Evolutionary conservation across 1,140 invertebrate species (phyloP), one percentile per base, ranked within the genome.

Genomic region (Euborellia annulipes): DNA sequence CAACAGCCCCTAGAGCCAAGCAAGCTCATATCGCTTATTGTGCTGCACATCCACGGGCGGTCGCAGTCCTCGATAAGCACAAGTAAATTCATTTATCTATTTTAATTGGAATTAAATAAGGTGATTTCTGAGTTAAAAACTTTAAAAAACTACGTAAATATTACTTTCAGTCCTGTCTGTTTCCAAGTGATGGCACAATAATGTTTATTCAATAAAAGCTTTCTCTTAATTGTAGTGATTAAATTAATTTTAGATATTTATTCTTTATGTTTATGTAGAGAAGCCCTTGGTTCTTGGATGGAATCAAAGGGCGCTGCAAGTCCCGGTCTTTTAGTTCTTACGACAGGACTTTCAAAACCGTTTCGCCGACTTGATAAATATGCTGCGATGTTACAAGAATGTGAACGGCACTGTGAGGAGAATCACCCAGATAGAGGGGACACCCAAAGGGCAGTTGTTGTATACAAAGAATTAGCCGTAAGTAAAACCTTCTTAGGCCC

Each of bases 311-410:
- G 86, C 18, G 84, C 85, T 1, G 73, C 79, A 18, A 72, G 74
- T 45, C 85, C 87, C 14, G 89, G 89, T 34, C 71, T 94, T 40
- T 69, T 96, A 54, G 82, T 89, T 8, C 65, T 97, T 20, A 94
- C 92, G 3, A 86, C 88, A 11, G 87, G 85, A 1, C 67, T 98
- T 8, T 95, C 90, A 50, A 89, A 89, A 65, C 90, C 93, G 4
- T 98, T 98, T 62, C 74, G 91, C 41, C 76, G 93, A 46, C 65
- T 98, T 22, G 90, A 97, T 54, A 95, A 94, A 61, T 98, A 97
- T 63, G 82, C 89, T 4, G 80, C 79, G 21, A 83, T 87, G 76
- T 67, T 98, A 16, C 90, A 96, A 65, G 94, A 98, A 64, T 64
- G 98, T 39, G 90, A 95, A 57, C 69, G 92, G 48, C 91, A 96